Conservation (phyloP, 2,113 vertebrate genomes). For the Mus spicilegus region DNA sequence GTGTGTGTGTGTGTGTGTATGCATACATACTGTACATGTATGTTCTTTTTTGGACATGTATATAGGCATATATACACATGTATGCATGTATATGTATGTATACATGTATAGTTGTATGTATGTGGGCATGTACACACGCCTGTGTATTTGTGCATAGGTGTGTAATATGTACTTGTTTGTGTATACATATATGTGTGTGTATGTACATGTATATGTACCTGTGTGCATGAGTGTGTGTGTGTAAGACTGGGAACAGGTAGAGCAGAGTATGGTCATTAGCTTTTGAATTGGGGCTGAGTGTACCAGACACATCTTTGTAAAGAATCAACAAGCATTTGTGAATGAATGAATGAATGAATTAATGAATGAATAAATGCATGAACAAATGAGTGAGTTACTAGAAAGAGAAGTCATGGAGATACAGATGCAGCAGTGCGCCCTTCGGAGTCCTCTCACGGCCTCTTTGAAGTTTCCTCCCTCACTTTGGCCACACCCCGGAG, state of each 20-base stretch:
- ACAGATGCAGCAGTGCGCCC: background rate
- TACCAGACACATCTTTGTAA: background rate
- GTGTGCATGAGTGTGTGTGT: background rate
- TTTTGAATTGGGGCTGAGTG: background rate
- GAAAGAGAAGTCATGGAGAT: background rate
- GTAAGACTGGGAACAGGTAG: background rate
- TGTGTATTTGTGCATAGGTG: background rate
- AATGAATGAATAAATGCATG: background rate
- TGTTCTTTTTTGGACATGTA: background rate
- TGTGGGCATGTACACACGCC: background rate
- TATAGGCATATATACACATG: background rate
- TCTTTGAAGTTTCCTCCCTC: background rate
- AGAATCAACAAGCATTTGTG: background rate
- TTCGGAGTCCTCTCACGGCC: background rate
- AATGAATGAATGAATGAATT: background rate
- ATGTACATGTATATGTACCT: background rate
- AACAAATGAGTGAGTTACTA: background rate
- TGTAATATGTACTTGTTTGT: background rate
- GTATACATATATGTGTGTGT: no score
- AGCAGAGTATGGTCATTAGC: background rate
- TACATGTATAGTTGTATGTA: background rate
- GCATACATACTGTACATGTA: no score
- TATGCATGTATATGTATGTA: no score
- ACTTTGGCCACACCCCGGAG: background rate
- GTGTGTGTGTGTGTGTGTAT: background rate